These are phyloP conservation scores for Metopia argyrocephala DNA, from an alignment of 2,888 invertebrate genomes.

Conservation along the genomic window DNA sequence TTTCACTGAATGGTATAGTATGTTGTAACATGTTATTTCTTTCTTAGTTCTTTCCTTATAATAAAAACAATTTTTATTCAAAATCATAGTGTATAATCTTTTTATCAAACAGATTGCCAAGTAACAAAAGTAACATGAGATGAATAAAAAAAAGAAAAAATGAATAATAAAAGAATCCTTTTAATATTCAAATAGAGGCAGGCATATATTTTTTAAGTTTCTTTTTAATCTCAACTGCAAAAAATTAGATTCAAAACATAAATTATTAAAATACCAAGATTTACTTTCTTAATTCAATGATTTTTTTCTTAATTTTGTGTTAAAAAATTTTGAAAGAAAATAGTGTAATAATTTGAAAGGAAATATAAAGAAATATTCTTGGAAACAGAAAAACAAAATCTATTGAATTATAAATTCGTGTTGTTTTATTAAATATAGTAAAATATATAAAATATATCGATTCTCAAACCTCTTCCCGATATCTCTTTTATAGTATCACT, in stretches of 20 bases:
- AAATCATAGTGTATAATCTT: conserved; percentile 56
- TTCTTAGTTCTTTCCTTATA: background rate
- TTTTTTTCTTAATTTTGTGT: too few relatives aligned
- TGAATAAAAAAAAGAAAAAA: too few relatives aligned
- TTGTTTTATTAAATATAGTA: too few relatives aligned
- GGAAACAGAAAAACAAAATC: too few relatives aligned
- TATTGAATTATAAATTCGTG: too few relatives aligned
- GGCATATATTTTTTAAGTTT: background rate
- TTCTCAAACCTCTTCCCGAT: too few relatives aligned
- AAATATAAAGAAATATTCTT: too few relatives aligned
- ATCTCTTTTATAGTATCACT: too few relatives aligned
- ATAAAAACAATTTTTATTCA: conserved; percentile 36
- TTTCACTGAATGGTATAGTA: conserved; percentile 38
- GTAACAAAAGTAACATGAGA: conserved; percentile 10
- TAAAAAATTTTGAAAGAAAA: background rate
- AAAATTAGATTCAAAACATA: background rate
- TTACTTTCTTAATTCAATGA: too few relatives aligned
- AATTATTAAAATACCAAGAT: background rate
- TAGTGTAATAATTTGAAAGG: background rate
- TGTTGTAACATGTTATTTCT: conserved; percentile 9
- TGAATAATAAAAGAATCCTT: background rate
- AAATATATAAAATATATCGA: too few relatives aligned
- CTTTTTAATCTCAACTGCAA: background rate
- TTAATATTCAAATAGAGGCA: background rate
- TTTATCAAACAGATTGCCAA: conserved; percentile 53